Evolutionary conservation across 1,140 invertebrate species (phyloP).

Genomic region (Eubasilissa regina): DNA sequence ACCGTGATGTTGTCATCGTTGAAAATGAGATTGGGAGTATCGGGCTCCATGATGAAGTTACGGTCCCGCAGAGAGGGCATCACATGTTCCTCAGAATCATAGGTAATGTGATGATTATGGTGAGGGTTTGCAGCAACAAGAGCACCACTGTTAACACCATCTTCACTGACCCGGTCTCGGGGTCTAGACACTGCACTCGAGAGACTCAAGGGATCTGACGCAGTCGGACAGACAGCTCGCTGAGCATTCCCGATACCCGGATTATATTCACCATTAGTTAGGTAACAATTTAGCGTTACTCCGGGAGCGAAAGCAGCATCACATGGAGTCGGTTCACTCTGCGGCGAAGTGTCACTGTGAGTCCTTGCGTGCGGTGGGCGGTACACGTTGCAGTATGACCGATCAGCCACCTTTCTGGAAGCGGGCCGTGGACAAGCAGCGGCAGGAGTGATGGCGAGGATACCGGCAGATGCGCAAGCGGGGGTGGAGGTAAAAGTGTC

Average conservation of each 20-base stretch:
- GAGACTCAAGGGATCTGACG: too few species aligned
- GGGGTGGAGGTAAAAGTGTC: neutral
- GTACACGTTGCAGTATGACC: conserved; percentile 70
- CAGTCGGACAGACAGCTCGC: too few species aligned
- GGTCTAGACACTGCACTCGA: too few species aligned
- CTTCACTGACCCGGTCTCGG: conserved; percentile 22
- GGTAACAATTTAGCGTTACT: too few species aligned
- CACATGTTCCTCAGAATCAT: conserved; percentile 57
- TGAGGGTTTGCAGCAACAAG: conserved; percentile 53
- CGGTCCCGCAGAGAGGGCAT: neutral
- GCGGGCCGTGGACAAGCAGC: neutral
- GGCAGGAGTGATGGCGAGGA: neutral
- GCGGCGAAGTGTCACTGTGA: conserved; percentile 48
- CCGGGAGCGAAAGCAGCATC: too few species aligned
- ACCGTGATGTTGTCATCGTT: neutral
- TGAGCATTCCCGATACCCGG: too few species aligned
- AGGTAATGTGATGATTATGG: conserved; percentile 55
- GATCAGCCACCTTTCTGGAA: conserved; percentile 61
- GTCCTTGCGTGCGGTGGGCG: conserved; percentile 63
- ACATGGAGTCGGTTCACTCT: neutral
- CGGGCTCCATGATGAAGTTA: too few species aligned
- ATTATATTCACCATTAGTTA: too few species aligned
- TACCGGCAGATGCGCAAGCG: neutral
- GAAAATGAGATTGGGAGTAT: too few species aligned
- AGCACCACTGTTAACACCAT: conserved; percentile 55